phyloP scores from a whole-genome alignment of 2,113 vertebrate genomes.

The Acanthochromis polyacanthus region DNA sequence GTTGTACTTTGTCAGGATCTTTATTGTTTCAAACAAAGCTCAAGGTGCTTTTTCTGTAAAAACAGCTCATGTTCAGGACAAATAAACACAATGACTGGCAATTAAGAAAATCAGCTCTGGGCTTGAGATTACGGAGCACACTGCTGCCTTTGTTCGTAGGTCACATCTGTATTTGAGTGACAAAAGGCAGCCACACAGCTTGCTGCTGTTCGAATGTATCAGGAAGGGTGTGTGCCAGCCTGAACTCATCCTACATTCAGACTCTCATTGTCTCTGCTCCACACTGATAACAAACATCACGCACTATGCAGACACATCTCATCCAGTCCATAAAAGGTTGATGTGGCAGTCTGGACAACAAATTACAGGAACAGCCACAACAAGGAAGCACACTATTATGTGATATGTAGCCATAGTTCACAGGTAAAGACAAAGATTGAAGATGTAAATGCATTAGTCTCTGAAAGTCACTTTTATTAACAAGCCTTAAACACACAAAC shows the following conservation, averaged over 20 bases:
- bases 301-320: conserved; percentile 50
- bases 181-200: conserved; percentile 61
- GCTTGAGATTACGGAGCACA: conserved; percentile 59
- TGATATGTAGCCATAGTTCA: conserved; percentile 26
- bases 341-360: conserved; percentile 45
- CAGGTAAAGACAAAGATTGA: conserved; percentile 22
- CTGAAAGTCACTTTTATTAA: not conserved
- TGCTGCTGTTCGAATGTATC: conserved; percentile 43
- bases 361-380: conserved; percentile 49
- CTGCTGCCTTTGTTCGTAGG: conserved; percentile 66
- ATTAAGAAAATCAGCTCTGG: conserved; percentile 59
- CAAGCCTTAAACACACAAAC: not conserved
- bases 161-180: conserved; percentile 69
- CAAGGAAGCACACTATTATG: conserved; percentile 41
- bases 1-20: conserved; percentile 17
- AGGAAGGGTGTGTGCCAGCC: conserved; percentile 59
- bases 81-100: conserved; percentile 41
- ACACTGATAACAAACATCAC: conserved; percentile 64
- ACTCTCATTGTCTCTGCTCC: conserved; percentile 57
- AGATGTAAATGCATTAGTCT: not conserved
- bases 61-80: conserved; percentile 35
- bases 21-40: conserved; percentile 50
- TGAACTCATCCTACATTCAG: conserved; percentile 58
- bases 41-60: not conserved
- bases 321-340: conserved; percentile 63